Base-by-base conservation (phyloP, 2,888 invertebrate genomes). In the Epistrophe grossulariae region DNA sequence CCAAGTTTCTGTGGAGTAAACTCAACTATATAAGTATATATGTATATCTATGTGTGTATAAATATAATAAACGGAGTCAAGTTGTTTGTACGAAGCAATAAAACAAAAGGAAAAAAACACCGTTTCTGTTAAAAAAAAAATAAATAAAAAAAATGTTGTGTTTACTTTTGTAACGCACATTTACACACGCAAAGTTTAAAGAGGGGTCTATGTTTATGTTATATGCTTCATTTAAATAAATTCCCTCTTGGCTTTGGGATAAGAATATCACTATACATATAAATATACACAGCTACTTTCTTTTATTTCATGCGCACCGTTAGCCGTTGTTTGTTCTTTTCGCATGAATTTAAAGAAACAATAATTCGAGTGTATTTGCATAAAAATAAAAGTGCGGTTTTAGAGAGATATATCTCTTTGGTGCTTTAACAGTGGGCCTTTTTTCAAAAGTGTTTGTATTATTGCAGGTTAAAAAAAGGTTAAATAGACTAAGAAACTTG, bases 281-380 rank as follows among this genome's bases (percentile, higher is more conserved):
- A 24, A 1, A 24, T 2, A 24, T 28, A 6, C n/a, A 24, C 1
- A n/a, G 7, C 3, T 50, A 13, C 24, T 24, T 35, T 7, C 6
- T 35, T 59, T 78, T 85, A 73, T 81, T 78, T 72, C 45, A 64
- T 35, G n/a, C 81, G 64, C 78, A 78, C 74, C 81, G 77, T 85
- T 77, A 78, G 57, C 31, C 81, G 35, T 78, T 85, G 81, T 85
- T 81, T 85, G 73, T 85, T 85, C 70, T 74, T 85, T 82, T 78
- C 59, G 43, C 70, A 79, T 73, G 73, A 60, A 81, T 78, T 81
- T 40, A 40, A 24, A 73, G n/a, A 85, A 81, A 78, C 66, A 64
- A 60, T 50, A 38, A 62, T 73, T 78, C 31, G 24, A 62, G 62
- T 19, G 71, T 79, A 84, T 84, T 80, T 84, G 68, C 84, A 84